phyloP scores from a whole-genome alignment of 2,113 vertebrate genomes.

The Petromus typicus region DNA sequence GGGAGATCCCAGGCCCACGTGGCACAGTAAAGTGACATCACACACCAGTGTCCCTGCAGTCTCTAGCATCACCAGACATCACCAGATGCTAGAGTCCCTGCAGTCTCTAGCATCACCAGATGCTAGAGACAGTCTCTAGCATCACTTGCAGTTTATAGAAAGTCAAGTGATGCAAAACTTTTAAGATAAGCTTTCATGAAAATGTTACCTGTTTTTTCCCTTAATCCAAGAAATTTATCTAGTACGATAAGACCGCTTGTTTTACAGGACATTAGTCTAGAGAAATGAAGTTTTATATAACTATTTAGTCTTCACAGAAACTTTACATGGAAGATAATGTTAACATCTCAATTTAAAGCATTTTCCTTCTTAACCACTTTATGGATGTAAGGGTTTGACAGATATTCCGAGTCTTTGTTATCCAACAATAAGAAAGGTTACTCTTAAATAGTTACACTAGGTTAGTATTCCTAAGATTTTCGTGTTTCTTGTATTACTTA shows the following conservation, averaged over 20 bases:
- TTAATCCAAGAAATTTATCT: neutral
- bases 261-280: neutral
- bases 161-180: neutral
- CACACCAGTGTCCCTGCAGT: too few relatives aligned
- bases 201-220: neutral
- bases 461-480: neutral
- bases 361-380: neutral
- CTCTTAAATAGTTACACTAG: neutral
- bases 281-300: neutral
- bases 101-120: neutral
- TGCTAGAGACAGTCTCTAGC: too few relatives aligned
- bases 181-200: neutral
- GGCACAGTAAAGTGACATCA: too few relatives aligned
- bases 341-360: neutral
- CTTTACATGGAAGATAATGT: neutral
- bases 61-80: too few relatives aligned
- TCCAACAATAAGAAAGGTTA: constrained; percentile 26
- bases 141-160: too few relatives aligned
- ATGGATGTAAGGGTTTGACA: neutral
- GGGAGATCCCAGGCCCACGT: neutral
- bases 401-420: neutral
- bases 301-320: neutral
- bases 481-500: constrained; percentile 9
- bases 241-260: neutral
- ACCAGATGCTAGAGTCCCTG: too few relatives aligned